Percentiles rank a stretch among this genome's conserved stretches.
These are phyloP conservation scores for Paramisgurnus dabryanus DNA, from an alignment of 2,113 vertebrate genomes.

Conservation along the genomic window DNA sequence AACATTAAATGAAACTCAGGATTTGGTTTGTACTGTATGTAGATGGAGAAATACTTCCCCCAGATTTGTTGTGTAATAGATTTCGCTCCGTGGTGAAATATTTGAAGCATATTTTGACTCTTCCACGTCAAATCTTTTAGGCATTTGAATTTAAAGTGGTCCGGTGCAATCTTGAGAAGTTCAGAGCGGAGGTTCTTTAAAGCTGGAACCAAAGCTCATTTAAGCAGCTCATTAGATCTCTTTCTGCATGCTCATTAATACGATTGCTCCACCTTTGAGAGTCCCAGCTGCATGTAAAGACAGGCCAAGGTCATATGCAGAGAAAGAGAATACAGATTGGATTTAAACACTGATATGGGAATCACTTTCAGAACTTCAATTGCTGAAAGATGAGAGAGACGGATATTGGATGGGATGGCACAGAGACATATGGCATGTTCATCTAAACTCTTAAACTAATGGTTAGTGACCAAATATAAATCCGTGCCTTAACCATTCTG, in stretches of 20 bases:
- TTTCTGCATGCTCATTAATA: slow-evolving; percentile 52
- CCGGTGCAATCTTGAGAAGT: background rate
- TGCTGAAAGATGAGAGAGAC: too few species aligned
- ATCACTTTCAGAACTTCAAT: background rate
- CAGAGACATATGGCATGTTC: too few species aligned
- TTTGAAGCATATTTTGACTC: slow-evolving; percentile 1
- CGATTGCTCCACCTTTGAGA: background rate
- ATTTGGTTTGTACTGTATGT: background rate
- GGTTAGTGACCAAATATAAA: background rate
- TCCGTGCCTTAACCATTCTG: slow-evolving; percentile 1
- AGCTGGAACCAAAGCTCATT: slow-evolving; percentile 53
- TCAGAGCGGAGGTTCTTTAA: slow-evolving; percentile 50
- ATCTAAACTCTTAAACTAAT: too few species aligned
- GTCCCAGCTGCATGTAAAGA: slow-evolving; percentile 20
- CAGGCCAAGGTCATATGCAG: slow-evolving; percentile 40
- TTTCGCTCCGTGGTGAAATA: slow-evolving; percentile 1
- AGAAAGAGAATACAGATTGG: slow-evolving; percentile 30
- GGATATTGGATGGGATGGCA: too few species aligned
- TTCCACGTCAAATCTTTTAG: slow-evolving; percentile 10
- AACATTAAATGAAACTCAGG: background rate
- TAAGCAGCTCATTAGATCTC: slow-evolving; percentile 53
- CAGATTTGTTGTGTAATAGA: slow-evolving; percentile 8
- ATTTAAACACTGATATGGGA: background rate
- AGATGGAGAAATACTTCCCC: background rate
- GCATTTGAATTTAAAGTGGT: slow-evolving; percentile 17